Evolutionary conservation across 2,113 vertebrate species (phyloP).

Genomic region (Lepus americanus): DNA sequence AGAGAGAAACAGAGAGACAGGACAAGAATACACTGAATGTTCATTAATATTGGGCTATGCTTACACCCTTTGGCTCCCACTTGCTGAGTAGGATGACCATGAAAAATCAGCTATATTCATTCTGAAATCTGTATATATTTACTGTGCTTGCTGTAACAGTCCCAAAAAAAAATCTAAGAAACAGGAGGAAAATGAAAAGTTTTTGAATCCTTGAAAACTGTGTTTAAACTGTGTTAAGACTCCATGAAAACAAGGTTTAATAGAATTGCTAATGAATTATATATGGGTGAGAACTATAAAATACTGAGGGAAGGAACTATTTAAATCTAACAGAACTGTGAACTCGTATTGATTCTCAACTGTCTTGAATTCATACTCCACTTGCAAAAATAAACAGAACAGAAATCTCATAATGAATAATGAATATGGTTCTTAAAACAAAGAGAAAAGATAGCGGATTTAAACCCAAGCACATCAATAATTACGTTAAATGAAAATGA

Average conservation of each 20-base stretch:
- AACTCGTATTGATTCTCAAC: neutral
- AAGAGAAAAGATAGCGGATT: neutral
- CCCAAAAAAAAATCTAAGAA: constrained; percentile 13
- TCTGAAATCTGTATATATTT: neutral
- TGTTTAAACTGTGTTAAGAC: neutral
- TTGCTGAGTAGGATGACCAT: neutral
- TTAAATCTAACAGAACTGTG: neutral
- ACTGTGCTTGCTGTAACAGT: neutral
- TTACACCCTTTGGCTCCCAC: neutral
- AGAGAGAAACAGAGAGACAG: neutral
- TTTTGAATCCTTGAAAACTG: neutral
- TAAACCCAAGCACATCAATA: too few species aligned
- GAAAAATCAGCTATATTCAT: neutral
- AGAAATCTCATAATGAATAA: neutral
- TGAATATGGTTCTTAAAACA: neutral
- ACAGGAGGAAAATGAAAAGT: neutral
- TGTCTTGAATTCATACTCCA: neutral
- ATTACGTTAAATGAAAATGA: too few species aligned
- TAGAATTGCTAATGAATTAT: constrained; percentile 3
- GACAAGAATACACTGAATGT: neutral
- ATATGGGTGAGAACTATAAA: neutral
- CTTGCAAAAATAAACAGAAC: neutral
- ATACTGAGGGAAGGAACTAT: neutral
- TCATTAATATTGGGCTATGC: neutral
- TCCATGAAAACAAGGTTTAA: neutral